Evolutionary conservation across 64 coral and sea anemone species (phyloP).

Genomic region (Orbicella faveolata): DNA sequence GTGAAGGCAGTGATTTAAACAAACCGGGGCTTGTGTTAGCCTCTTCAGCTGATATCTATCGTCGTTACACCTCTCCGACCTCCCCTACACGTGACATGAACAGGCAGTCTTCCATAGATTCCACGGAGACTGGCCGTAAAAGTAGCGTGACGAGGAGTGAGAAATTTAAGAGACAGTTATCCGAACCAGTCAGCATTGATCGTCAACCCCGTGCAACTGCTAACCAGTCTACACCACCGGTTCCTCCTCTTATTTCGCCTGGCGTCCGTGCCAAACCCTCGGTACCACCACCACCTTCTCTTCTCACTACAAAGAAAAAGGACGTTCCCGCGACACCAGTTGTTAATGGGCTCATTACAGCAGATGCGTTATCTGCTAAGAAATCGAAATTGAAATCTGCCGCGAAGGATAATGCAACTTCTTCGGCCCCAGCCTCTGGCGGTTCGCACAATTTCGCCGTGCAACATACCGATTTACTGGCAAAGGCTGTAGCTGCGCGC

Average conservation of each 20-base stretch:
- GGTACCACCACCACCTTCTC: background rate
- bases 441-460: slow-evolving; percentile 9
- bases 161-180: slow-evolving; percentile 8
- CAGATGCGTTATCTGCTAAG: slow-evolving; percentile 47
- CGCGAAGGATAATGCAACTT: background rate
- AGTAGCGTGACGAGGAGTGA: background rate
- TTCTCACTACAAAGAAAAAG: background rate
- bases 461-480: slow-evolving; percentile 69
- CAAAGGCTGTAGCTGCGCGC: slow-evolving; percentile 86
- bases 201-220: background rate
- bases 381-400: slow-evolving; percentile 37
- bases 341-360: slow-evolving; percentile 37
- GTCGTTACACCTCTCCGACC: background rate
- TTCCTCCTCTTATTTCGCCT: background rate
- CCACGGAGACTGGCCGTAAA: background rate
- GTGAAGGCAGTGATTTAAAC: background rate
- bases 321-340: slow-evolving; percentile 22
- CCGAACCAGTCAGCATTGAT: slow-evolving; percentile 22
- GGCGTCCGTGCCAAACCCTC: background rate
- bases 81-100: slow-evolving; percentile 33
- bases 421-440: background rate
- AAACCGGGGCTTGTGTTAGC: background rate
- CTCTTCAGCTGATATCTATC: slow-evolving; percentile 4
- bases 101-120: slow-evolving; percentile 14
- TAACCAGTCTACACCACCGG: slow-evolving; percentile 4